These are phyloP conservation scores for Grammomys surdaster DNA, from an alignment of 2,113 vertebrate genomes.

Conservation along the genomic window DNA sequence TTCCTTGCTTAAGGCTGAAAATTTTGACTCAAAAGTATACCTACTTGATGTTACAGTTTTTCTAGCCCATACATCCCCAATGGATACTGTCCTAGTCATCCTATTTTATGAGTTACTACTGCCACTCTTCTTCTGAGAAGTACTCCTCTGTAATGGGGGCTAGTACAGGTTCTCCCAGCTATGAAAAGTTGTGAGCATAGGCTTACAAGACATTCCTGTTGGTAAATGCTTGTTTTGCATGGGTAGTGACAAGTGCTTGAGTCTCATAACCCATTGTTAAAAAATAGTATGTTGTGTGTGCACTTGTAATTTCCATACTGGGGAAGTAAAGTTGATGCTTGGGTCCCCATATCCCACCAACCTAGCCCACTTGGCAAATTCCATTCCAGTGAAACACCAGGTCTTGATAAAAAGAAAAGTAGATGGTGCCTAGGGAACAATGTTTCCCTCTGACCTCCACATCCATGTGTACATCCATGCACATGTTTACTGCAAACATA, in stretches of 20 bases:
- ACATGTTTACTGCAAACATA: no score
- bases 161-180: constrained; percentile 43
- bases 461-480: neutral
- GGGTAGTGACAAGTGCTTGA: constrained; percentile 30
- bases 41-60: constrained; percentile 77
- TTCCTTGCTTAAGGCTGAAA: constrained; percentile 80
- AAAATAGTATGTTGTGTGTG: neutral
- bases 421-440: neutral
- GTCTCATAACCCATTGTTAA: neutral
- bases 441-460: neutral
- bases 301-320: neutral
- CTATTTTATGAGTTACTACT: constrained; percentile 78
- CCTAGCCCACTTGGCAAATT: neutral
- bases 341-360: neutral
- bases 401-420: neutral
- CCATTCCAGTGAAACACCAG: neutral
- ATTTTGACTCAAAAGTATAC: constrained; percentile 84
- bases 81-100: constrained; percentile 73
- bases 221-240: neutral
- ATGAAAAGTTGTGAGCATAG: constrained; percentile 9
- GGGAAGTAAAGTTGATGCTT: neutral
- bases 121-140: constrained; percentile 67
- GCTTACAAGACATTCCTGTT: neutral
- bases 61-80: constrained; percentile 70
- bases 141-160: constrained; percentile 37